These are phyloP conservation scores for Schizopygopsis pylzovi DNA, from an alignment of 2,797 vertebrate species.

Conservation along the genomic window DNA sequence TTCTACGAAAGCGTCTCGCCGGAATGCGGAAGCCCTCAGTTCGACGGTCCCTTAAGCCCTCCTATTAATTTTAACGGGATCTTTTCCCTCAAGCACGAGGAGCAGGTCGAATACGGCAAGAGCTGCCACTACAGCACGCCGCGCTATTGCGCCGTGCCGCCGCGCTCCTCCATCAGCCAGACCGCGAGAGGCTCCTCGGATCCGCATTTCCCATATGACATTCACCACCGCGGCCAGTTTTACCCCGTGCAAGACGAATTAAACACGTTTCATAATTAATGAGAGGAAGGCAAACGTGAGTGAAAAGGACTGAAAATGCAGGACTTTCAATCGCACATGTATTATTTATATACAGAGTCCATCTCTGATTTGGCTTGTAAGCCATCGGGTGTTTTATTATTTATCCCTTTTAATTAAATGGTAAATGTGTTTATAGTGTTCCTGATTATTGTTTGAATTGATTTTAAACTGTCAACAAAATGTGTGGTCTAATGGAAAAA, in stretches of 20 bases:
- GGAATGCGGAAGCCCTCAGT: constrained; percentile 86
- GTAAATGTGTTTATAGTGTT: constrained; percentile 32
- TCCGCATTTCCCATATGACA: constrained; percentile 88
- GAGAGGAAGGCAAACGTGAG: constrained; percentile 50
- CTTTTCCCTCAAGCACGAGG: constrained; percentile 95
- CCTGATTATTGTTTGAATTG: not conserved
- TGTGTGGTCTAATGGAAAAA: not conserved
- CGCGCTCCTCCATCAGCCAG: constrained; percentile 86
- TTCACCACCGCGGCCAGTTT: constrained; percentile 90
- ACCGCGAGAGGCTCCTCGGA: constrained; percentile 86
- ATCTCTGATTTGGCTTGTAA: constrained; percentile 43
- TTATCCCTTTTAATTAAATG: constrained; percentile 55
- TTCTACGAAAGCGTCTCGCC: constrained; percentile 90
- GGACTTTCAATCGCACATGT: constrained; percentile 53
- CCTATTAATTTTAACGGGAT: constrained; percentile 94
- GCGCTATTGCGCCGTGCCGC: constrained; percentile 89
- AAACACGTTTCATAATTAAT: constrained; percentile 91
- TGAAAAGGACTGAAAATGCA: constrained; percentile 77
- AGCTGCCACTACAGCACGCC: constrained; percentile 93
- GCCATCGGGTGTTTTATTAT: constrained; percentile 50
- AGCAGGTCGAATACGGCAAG: constrained; percentile 87
- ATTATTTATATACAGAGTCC: constrained; percentile 54
- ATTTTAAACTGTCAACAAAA: not conserved
- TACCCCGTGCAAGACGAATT: constrained; percentile 90
- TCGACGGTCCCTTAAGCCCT: constrained; percentile 88